A percentile compares a stretch with the other conserved stretches of the same genome.
phyloP scores from a whole-genome alignment of 2,888 invertebrate genomes.

The Monochamus alternatus region DNA sequence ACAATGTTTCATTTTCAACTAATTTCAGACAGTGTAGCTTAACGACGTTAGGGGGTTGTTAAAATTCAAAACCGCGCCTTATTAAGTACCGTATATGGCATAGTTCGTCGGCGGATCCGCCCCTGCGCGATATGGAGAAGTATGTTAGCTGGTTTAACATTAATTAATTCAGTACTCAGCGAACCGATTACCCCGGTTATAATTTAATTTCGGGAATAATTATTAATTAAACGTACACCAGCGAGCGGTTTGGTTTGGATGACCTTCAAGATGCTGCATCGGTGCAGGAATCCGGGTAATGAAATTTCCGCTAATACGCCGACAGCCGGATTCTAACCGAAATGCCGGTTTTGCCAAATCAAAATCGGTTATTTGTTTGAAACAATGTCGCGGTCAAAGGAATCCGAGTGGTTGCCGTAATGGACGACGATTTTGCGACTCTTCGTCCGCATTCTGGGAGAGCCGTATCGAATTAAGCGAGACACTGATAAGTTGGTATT shows the following conservation, averaged over 20 bases:
- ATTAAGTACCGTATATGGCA: too few species aligned
- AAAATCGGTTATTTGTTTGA: constrained; percentile 32
- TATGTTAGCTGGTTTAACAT: constrained; percentile 25
- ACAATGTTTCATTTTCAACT: too few species aligned
- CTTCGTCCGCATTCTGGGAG: constrained; percentile 21
- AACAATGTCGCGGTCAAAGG: constrained; percentile 38
- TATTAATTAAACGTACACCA: constrained; percentile 54
- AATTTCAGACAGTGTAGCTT: too few species aligned
- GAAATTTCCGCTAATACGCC: constrained; percentile 57
- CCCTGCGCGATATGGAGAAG: constrained; percentile 3
- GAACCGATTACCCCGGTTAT: constrained; percentile 33
- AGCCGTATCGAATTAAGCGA: constrained; percentile 26
- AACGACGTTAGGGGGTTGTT: too few species aligned
- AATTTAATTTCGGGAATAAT: constrained; percentile 46
- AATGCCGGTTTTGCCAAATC: constrained; percentile 36
- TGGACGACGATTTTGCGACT: constrained; percentile 13
- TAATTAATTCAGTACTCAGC: constrained; percentile 33
- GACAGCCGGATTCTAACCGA: constrained; percentile 29
- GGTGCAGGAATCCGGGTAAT: constrained; percentile 56
- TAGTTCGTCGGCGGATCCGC: too few species aligned
- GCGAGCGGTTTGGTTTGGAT: constrained; percentile 52
- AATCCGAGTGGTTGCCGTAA: constrained; percentile 12
- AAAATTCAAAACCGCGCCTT: too few species aligned
- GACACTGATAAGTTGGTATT: constrained; percentile 25
- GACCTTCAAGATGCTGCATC: constrained; percentile 54